A percentile compares a stretch with the other conserved stretches of the same genome.
phyloP scores from a whole-genome alignment of 2,888 invertebrate genomes.

The Trisateles emortualis region DNA sequence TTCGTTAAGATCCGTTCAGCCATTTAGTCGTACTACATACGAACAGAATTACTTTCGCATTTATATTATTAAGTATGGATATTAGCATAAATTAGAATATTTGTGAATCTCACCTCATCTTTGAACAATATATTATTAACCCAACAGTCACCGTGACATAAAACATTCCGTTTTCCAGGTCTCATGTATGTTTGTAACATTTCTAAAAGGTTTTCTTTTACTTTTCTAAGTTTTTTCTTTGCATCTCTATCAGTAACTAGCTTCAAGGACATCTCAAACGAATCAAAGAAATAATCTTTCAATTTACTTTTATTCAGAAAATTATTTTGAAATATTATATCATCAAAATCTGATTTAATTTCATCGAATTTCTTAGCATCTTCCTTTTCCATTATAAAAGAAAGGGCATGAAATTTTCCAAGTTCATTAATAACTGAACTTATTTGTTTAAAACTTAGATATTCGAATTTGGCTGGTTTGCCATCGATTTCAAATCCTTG shows the following conservation, averaged over 20 bases:
- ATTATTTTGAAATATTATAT: constrained; percentile 67
- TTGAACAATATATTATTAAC: constrained; percentile 72
- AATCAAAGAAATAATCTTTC: constrained; percentile 69
- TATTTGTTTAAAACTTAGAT: constrained; percentile 59
- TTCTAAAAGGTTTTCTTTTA: constrained; percentile 60
- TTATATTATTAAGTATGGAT: no score
- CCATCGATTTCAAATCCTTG: constrained; percentile 64
- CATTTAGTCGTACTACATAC: no score
- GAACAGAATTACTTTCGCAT: no score
- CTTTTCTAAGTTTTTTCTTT: constrained; percentile 57
- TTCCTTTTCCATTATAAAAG: constrained; percentile 63
- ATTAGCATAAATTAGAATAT: no score
- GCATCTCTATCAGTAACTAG: constrained; percentile 57
- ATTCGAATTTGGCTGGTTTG: constrained; percentile 57
- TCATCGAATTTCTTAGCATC: constrained; percentile 50
- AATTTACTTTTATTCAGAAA: constrained; percentile 73
- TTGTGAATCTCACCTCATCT: constrained; percentile 56
- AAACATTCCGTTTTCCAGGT: constrained; percentile 63
- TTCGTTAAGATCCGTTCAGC: no score
- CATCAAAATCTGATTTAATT: constrained; percentile 59
- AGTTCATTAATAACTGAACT: constrained; percentile 62
- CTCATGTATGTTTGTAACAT: constrained; percentile 62
- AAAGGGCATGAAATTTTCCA: constrained; percentile 75
- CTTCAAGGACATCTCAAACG: constrained; percentile 68
- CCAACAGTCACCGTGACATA: constrained; percentile 81